These are phyloP conservation scores for Ammodytes marinus DNA, from an alignment of 2,113 vertebrate genomes.

Conservation along the genomic window DNA sequence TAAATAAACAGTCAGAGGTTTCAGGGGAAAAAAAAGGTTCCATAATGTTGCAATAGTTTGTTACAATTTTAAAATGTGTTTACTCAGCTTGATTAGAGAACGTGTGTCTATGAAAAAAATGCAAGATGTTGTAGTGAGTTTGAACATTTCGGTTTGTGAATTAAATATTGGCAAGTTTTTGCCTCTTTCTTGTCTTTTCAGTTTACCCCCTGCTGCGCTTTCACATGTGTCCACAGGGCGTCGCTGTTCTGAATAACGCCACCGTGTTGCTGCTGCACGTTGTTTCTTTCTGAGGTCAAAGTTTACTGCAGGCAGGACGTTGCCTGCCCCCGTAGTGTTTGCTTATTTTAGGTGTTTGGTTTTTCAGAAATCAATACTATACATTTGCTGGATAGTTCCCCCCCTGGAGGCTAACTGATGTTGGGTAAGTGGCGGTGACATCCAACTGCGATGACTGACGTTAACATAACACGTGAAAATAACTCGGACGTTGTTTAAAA, in stretches of 20 bases:
- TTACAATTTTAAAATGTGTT: too few species aligned
- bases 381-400: neutral
- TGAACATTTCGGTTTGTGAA: too few species aligned
- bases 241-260: slow-evolving; percentile 40
- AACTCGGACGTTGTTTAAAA: neutral
- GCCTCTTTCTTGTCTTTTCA: too few species aligned
- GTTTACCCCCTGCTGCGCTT: too few species aligned
- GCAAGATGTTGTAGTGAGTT: too few species aligned
- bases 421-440: slow-evolving; percentile 43
- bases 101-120: too few species aligned
- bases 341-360: neutral
- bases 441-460: neutral
- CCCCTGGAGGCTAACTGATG: slow-evolving; percentile 1
- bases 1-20: too few species aligned
- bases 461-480: neutral
- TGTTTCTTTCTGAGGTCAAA: slow-evolving; percentile 56
- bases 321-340: neutral
- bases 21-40: too few species aligned
- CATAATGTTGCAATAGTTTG: too few species aligned
- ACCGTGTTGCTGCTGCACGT: neutral
- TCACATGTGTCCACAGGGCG: slow-evolving; percentile 11
- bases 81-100: too few species aligned
- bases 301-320: slow-evolving; percentile 40
- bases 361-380: neutral
- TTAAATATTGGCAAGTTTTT: too few species aligned